Evolutionary conservation across 2,888 invertebrate species (phyloP).

Genomic region (Lamellibrachia satsuma): DNA sequence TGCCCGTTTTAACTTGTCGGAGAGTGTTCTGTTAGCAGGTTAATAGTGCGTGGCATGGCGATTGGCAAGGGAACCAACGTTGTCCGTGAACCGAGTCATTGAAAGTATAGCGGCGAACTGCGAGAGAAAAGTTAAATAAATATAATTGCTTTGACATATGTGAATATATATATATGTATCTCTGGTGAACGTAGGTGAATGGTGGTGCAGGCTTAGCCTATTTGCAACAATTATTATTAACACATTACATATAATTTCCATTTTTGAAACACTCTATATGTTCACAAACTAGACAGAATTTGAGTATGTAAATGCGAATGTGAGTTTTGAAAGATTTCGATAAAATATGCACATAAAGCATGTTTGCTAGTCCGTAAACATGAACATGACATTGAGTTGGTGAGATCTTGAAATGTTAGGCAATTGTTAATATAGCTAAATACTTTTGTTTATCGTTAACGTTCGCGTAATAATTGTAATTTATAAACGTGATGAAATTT

Average conservation of each 20-base stretch:
- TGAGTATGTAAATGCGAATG: too few species aligned
- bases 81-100: neutral
- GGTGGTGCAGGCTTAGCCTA: neutral
- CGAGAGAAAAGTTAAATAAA: neutral
- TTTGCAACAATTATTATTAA: neutral
- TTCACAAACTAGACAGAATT: too few species aligned
- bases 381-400: too few species aligned
- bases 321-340: too few species aligned
- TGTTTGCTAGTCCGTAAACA: too few species aligned
- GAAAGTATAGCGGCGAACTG: neutral
- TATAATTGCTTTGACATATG: neutral
- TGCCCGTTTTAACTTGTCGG: neutral
- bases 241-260: neutral
- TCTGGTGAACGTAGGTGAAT: neutral
- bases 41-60: neutral
- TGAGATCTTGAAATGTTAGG: too few species aligned
- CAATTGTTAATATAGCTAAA: too few species aligned
- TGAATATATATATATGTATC: neutral
- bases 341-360: too few species aligned
- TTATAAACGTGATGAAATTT: neutral
- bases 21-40: neutral
- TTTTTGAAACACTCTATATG: too few species aligned
- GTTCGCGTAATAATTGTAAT: neutral
- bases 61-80: too few species aligned
- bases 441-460: neutral